Percentiles rank a stretch among this genome's conserved stretches.
phyloP scores from a whole-genome alignment of 2,113 vertebrate genomes.

The Coturnix japonica region DNA sequence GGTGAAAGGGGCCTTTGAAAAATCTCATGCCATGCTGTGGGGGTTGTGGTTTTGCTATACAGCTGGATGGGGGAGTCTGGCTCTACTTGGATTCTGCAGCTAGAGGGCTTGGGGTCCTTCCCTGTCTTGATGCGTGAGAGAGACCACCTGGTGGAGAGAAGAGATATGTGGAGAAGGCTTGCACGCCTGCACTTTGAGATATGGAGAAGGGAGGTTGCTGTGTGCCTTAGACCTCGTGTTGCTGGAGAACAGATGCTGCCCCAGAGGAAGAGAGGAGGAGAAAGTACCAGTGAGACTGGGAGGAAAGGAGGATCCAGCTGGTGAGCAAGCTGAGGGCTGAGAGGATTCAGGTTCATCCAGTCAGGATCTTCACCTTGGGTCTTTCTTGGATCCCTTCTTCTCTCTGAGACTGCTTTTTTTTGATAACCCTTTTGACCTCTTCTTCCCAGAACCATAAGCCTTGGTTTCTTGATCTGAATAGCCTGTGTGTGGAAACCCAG shows the following conservation, averaged over 20 bases:
- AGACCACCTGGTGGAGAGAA: background rate
- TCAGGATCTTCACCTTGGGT: background rate
- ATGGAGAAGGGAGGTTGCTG: background rate
- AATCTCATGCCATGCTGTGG: background rate
- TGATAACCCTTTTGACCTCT: background rate
- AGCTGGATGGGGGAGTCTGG: background rate
- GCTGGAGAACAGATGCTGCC: background rate
- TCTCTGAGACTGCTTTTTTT: background rate
- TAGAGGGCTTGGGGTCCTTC: background rate
- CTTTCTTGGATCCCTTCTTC: background rate
- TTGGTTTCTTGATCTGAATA: background rate
- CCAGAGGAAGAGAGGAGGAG: background rate
- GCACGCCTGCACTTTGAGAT: background rate
- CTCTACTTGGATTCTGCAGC: background rate
- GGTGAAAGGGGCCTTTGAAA: conserved; percentile 63
- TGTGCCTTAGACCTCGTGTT: background rate
- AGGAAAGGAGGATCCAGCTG: background rate
- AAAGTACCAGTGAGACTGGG: background rate
- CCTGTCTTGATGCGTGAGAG: background rate
- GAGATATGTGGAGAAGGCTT: background rate
- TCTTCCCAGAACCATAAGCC: background rate
- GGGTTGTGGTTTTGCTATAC: background rate
- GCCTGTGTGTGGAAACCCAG: background rate
- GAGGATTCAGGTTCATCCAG: background rate
- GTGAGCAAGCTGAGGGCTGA: background rate